Conservation (phyloP, 2,113 vertebrate genomes). For the Ardeotis arabs region DNA sequence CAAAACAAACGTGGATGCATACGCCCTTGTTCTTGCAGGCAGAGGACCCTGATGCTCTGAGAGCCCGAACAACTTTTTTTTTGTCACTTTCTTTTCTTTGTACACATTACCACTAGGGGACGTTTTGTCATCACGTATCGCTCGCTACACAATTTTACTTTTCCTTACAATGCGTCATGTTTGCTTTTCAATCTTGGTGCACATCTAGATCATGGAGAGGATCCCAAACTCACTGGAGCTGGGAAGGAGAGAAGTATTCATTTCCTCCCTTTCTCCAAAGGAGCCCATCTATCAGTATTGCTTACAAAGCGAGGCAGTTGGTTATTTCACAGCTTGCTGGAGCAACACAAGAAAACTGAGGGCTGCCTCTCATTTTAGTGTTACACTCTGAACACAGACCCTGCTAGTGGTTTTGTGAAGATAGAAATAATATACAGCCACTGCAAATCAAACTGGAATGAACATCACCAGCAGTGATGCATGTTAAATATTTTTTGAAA, state of each 20-base stretch:
- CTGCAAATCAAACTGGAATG: not conserved
- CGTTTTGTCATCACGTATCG: slow-evolving; percentile 30
- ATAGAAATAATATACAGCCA: not conserved
- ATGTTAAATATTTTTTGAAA: not conserved
- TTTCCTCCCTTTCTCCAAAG: not conserved
- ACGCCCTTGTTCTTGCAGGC: not conserved
- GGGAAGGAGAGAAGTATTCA: not conserved
- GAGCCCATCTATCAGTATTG: not conserved
- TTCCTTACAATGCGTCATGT: not conserved
- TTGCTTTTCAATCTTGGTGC: not conserved
- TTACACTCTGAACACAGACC: not conserved
- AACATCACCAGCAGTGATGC: not conserved
- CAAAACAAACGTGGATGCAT: accelerated
- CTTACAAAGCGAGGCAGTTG: not conserved
- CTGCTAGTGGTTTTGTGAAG: not conserved
- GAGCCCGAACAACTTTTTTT: accelerated
- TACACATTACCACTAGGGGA: slow-evolving; percentile 21
- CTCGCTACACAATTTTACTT: not conserved
- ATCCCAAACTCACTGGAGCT: not conserved
- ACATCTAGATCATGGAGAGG: not conserved
- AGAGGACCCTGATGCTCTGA: not conserved
- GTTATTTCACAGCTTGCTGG: slow-evolving; percentile 49
- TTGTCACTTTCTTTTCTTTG: not conserved
- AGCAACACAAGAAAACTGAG: not conserved
- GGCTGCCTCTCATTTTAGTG: not conserved